Base-by-base conservation (phyloP, 2,888 invertebrate species). In the Camptogramma bilineatum region DNA sequence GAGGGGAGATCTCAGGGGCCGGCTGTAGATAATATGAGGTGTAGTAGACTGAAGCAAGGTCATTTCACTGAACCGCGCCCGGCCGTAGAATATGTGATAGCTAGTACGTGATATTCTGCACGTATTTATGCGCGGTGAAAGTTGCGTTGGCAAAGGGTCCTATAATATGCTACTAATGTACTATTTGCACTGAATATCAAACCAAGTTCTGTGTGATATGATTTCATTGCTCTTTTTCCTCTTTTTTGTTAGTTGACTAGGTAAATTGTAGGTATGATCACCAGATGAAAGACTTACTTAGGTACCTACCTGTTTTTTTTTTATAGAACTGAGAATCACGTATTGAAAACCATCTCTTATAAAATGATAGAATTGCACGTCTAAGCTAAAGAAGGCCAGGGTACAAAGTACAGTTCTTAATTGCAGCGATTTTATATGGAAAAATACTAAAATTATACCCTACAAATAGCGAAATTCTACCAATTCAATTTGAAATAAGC, bases 1-100 rank as follows among this genome's bases (percentile, higher is more conserved):
- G 88, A 88, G 42, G 70, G 77, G 62, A 44, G 56, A 71, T 51
- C 69, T 44, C 50, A 34, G 83, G 77, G 82, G 79, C 74, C 56
- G 39, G 77, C 76, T 74, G 85, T 81, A 87, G 89, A 88, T 89
- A 88, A 86, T 86, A 77, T 59, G 16, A 58, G 52, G 44, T 34
- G 34, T 52, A 50, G n/a, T n/a, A n/a, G n/a, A n/a, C n/a, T n/a
- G 57, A 56, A 55, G 77, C 91, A 91, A 92, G 91, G 91, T 90
- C 91, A 90, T 82, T 83, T 82, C 55, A 51, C 34, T 67, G 31
- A 64, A 64, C 66, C 67, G 68, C 69, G 68, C 66, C 66, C 67
- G 63, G 62, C 34, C 50, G 52, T 59, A 66, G 71, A 50, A n/a
- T 51, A 66, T 48, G 19, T 13, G 21, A 54, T 54, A 71, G 52